These are phyloP conservation scores for Apolygus lucorum DNA, from an alignment of 1,140 invertebrate genomes.

Conservation along the genomic window DNA sequence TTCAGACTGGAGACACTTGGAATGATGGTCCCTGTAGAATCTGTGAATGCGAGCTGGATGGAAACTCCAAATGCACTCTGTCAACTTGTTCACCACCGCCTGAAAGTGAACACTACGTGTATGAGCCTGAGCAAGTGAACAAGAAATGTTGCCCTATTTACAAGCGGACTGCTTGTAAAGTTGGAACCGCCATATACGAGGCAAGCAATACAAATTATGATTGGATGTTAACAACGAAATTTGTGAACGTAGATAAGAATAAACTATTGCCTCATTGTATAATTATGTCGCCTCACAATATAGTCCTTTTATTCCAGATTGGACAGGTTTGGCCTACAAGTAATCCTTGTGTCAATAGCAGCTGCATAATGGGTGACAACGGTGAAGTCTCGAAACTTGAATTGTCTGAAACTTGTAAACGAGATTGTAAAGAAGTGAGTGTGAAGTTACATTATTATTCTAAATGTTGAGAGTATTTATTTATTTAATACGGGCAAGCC, in stretches of 20 bases:
- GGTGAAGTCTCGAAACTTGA: conserved; percentile 40
- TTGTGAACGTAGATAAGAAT: no score
- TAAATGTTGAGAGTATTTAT: no score
- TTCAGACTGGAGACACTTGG: conserved; percentile 50
- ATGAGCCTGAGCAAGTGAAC: conserved; percentile 43
- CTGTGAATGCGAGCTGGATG: conserved; percentile 46
- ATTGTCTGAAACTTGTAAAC: conserved; percentile 40
- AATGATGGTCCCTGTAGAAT: conserved; percentile 56
- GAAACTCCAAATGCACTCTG: conserved; percentile 38
- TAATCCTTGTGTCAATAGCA: conserved; percentile 45
- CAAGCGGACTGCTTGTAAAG: conserved; percentile 50
- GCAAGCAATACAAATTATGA: no score
- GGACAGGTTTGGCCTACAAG: conserved; percentile 48
- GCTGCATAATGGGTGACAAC: conserved; percentile 42
- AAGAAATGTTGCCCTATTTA: conserved; percentile 53
- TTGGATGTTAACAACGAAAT: no score
- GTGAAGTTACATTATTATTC: background rate
- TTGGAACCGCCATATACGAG: conserved; percentile 37
- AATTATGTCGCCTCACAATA: no score
- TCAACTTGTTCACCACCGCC: conserved; percentile 42
- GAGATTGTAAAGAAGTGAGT: conserved; percentile 32
- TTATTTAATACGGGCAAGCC: no score
- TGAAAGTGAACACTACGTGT: conserved; percentile 44
- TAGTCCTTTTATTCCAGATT: no score
- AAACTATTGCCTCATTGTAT: no score